Evolutionary conservation across 2,113 vertebrate species (phyloP), one percentile per base, ranked within the genome.

Genomic region (Junco hyemalis): DNA sequence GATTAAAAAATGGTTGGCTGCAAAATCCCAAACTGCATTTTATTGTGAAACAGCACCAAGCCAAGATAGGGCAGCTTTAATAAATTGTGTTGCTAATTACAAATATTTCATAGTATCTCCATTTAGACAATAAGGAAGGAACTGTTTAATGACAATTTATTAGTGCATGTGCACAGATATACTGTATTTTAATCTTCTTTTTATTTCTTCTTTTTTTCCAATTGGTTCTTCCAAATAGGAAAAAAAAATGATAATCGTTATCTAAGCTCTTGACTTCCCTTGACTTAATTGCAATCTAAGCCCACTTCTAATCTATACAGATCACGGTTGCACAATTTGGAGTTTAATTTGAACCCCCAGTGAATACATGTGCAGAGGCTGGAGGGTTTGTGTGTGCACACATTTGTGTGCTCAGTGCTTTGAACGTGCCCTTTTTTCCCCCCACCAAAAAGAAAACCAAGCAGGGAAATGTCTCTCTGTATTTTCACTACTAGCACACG

Each of bases 231-330:
- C 76, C 85, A 93, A 93, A 91, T 71, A 83, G 79, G 94, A 74
- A 86, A 86, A 60, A 60, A 61, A 94, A 94, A 80, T 35, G 13
- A 87, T 95, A 96, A 97, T 96, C 65, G 42, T 95, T 95, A 94
- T 80, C 92, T 96, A 97, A 96, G 96, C 95, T 96, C 95, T 96
- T 94, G 96, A 96, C 92, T 96, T 96, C 69, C 92, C 91, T 82
- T 88, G 96, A 96, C 93, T 96, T 96, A 97, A 96, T 94, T 96
- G 90, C 92, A 96, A 95, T 95, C 91, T 96, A 97, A 97, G 94
- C 94, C 94, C 36, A 18, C 78, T 95, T 95, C 94, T 97, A 96
- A 97, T 97, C 97, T 93, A 85, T 8, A 51, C 68, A 84, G 96
- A 97, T 96, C 96, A 95, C 31, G 5, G 83, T 65, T 86, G 93